These are phyloP conservation scores for Thera obeliscata DNA, from an alignment of 2,888 invertebrate genomes.

Conservation along the genomic window DNA sequence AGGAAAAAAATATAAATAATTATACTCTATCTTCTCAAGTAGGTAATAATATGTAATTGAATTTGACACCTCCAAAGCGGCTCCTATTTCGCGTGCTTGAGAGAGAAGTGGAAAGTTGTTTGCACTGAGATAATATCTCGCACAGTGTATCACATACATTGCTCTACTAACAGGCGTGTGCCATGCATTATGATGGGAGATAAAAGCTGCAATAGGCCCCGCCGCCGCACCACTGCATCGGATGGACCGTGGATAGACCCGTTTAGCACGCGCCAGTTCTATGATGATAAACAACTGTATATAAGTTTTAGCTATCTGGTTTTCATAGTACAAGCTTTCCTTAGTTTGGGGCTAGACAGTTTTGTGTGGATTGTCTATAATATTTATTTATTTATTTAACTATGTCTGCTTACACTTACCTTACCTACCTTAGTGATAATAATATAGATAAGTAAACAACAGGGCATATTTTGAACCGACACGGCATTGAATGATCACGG, in stretches of 20 bases:
- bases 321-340: too few species aligned
- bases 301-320: too few species aligned
- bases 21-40: too few species aligned
- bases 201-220: constrained; percentile 36
- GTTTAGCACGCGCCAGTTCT: constrained; percentile 45
- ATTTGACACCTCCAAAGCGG: constrained; percentile 31
- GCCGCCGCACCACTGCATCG: constrained; percentile 48
- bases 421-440: too few species aligned
- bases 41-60: constrained; percentile 12
- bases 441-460: too few species aligned
- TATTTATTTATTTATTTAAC: too few species aligned
- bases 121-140: constrained; percentile 23
- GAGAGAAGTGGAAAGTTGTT: constrained; percentile 25
- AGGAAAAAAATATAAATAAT: too few species aligned
- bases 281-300: neutral
- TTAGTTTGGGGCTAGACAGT: too few species aligned
- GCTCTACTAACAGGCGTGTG: constrained; percentile 14
- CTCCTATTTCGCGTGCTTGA: constrained; percentile 12
- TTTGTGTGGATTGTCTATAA: too few species aligned
- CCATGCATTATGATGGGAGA: constrained; percentile 19
- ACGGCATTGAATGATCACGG: too few species aligned
- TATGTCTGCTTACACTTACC: too few species aligned
- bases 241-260: constrained; percentile 64
- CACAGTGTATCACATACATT: constrained; percentile 24
- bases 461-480: too few species aligned